Evolutionary conservation across 1,140 invertebrate genomes (phyloP).

Genomic region (Drosophila chauvacae): DNA sequence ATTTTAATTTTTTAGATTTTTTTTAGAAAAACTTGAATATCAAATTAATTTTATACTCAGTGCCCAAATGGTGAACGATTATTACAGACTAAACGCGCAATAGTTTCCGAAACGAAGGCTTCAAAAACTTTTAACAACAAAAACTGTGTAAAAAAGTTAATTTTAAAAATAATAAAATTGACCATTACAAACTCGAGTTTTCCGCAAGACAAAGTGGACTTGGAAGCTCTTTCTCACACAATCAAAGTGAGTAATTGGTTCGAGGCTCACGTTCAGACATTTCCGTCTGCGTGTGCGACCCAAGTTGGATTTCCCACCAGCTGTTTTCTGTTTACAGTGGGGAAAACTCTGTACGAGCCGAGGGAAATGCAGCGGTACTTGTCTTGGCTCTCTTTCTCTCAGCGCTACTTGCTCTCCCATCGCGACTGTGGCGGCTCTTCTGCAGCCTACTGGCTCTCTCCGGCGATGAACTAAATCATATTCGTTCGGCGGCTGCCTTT

Average conservation of each 20-base stretch:
- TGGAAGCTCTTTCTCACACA: background rate
- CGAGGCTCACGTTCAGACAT: conserved; percentile 4
- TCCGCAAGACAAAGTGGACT: conserved; percentile 1
- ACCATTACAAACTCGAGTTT: background rate
- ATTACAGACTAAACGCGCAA: no score
- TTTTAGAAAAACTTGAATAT: no score
- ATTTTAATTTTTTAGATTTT: no score
- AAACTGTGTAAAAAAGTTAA: background rate
- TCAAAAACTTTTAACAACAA: background rate
- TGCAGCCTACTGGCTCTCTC: conserved; percentile 15
- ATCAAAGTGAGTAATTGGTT: conserved; percentile 8
- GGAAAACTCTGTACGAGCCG: conserved; percentile 5
- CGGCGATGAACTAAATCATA: conserved; percentile 35
- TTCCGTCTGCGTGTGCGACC: conserved; percentile 4
- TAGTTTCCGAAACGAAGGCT: no score
- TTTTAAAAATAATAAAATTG: background rate
- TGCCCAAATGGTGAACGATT: no score
- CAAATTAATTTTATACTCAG: no score
- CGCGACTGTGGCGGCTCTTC: background rate
- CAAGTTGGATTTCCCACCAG: conserved; percentile 45
- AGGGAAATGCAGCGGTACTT: conserved; percentile 14
- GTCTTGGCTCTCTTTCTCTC: background rate
- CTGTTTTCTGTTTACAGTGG: conserved; percentile 74
- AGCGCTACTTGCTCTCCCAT: background rate
- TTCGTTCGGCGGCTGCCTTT: conserved; percentile 56